Evolutionary conservation across 1,140 invertebrate species (phyloP).

Genomic region (Drosophila pandora): DNA sequence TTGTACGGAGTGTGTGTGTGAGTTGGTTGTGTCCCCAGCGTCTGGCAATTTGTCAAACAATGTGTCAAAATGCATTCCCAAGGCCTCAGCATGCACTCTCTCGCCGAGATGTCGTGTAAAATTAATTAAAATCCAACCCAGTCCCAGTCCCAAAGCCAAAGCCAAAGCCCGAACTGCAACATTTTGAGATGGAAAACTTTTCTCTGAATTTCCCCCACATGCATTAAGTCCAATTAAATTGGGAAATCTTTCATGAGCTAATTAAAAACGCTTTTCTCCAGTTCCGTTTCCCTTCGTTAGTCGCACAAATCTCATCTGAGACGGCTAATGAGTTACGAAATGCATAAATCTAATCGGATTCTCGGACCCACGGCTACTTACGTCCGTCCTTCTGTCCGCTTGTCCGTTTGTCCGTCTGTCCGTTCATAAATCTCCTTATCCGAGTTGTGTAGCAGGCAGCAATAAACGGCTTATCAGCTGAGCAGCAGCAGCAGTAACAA

Average conservation of each 20-base stretch:
- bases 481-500: slow-evolving; percentile 21
- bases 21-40: slow-evolving; percentile 43
- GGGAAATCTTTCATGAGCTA: slow-evolving; percentile 55
- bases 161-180: slow-evolving; percentile 28
- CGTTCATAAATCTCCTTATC: slow-evolving; percentile 24
- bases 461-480: slow-evolving; percentile 67
- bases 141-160: neutral
- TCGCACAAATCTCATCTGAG: slow-evolving; percentile 39
- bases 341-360: slow-evolving; percentile 60
- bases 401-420: slow-evolving; percentile 3
- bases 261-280: slow-evolving; percentile 57
- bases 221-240: slow-evolving; percentile 73
- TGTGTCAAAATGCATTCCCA: slow-evolving; percentile 72
- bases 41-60: slow-evolving; percentile 80
- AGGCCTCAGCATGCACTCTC: slow-evolving; percentile 7
- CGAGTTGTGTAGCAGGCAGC: slow-evolving; percentile 27
- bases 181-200: slow-evolving; percentile 44
- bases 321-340: slow-evolving; percentile 54
- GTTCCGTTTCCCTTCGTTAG: slow-evolving; percentile 26
- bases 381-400: slow-evolving; percentile 1
- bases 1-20: slow-evolving; percentile 31
- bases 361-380: slow-evolving; percentile 20
- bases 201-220: slow-evolving; percentile 45
- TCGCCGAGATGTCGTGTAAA: slow-evolving; percentile 41
- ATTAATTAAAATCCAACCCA: slow-evolving; percentile 68